A percentile compares a stretch with the other conserved stretches of the same genome.
Evolutionary conservation across 2,888 invertebrate species (phyloP).

Genomic region (Creontiades dilutus): DNA sequence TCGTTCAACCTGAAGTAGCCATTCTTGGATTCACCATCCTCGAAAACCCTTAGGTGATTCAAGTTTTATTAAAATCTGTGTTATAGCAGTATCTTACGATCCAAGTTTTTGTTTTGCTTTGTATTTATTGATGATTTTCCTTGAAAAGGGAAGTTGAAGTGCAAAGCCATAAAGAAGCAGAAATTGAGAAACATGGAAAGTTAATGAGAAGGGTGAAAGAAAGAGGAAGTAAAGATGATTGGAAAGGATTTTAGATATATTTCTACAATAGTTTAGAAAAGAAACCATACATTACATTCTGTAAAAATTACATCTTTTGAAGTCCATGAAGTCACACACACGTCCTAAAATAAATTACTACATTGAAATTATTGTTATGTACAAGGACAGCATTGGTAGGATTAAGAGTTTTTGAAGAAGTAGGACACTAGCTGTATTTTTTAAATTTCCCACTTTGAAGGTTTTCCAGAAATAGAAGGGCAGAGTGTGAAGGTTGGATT

Average conservation of each 20-base stretch:
- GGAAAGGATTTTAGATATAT: slow-evolving; percentile 34
- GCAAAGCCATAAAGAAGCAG: background rate
- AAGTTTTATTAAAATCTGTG: too few species aligned
- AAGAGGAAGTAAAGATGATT: background rate
- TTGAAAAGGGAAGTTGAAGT: too few species aligned
- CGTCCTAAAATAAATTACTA: slow-evolving; percentile 7
- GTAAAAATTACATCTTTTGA: background rate
- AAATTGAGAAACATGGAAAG: background rate
- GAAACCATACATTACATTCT: background rate
- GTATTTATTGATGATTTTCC: too few species aligned
- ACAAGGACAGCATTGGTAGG: too few species aligned
- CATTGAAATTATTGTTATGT: background rate
- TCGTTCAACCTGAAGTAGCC: too few species aligned
- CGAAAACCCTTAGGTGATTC: too few species aligned
- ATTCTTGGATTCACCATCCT: too few species aligned
- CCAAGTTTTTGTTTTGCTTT: too few species aligned
- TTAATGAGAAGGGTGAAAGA: background rate
- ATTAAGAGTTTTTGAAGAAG: background rate
- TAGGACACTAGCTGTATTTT: background rate
- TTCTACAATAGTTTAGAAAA: slow-evolving; percentile 11
- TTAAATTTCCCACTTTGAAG: slow-evolving; percentile 53
- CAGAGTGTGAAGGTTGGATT: slow-evolving; percentile 65
- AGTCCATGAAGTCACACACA: background rate
- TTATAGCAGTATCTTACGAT: too few species aligned
- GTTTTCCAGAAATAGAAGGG: slow-evolving; percentile 71